These are phyloP conservation scores for Amphilophus citrinellus DNA, from an alignment of 2,113 vertebrate species.

Conservation along the genomic window DNA sequence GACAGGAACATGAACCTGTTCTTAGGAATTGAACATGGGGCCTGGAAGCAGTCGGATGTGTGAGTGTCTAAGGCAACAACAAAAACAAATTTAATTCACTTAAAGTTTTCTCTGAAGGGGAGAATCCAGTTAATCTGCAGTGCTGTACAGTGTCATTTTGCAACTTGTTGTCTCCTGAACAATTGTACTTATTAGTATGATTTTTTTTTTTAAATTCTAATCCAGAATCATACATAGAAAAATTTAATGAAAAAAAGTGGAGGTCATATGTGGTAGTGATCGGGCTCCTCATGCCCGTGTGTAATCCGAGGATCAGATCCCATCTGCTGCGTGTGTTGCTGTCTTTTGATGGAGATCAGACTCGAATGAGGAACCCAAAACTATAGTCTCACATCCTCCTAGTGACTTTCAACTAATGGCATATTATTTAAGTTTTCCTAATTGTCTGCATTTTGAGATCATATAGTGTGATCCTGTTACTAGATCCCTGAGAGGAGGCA, in stretches of 20 bases:
- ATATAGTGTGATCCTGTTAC: not conserved
- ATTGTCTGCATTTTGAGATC: not conserved
- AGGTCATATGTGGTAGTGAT: not conserved
- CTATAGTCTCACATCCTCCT: not conserved
- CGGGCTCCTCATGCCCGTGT: not conserved
- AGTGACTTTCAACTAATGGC: not conserved
- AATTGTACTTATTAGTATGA: not conserved
- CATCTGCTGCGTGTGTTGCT: slow-evolving; percentile 28
- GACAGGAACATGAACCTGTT: not conserved
- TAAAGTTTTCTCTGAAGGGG: not conserved
- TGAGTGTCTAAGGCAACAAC: not conserved
- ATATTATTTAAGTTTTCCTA: not conserved
- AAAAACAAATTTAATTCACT: not conserved
- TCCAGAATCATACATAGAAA: not conserved
- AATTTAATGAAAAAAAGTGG: not conserved
- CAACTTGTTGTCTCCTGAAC: not conserved
- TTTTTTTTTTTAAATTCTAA: not conserved
- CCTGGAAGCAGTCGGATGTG: not conserved
- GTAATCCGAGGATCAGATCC: slow-evolving; percentile 40
- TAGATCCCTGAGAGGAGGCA: not conserved
- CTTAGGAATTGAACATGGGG: not conserved
- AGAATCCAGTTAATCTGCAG: not conserved
- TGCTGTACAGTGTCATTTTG: not conserved
- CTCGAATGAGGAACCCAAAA: not conserved
- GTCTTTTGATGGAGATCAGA: not conserved